phyloP scores from a whole-genome alignment of 2,113 vertebrate species.

The Albula goreensis region DNA sequence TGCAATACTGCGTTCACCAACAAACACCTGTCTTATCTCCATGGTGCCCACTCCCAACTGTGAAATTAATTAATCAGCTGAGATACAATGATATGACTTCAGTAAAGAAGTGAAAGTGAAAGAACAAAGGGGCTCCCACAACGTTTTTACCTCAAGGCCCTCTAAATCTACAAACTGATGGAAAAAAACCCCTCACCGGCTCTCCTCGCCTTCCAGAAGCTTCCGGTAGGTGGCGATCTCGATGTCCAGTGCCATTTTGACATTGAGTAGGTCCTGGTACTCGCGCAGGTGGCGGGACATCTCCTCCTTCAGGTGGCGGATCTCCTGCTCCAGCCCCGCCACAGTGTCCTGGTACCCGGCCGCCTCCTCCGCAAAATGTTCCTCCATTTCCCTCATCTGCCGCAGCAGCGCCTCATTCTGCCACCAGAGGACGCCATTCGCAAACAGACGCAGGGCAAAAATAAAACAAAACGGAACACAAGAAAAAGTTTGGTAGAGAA shows the following conservation, averaged over 20 bases:
- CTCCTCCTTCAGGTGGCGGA: slow-evolving; percentile 89
- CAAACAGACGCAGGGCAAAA: no score
- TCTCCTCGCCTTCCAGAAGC: slow-evolving; percentile 93
- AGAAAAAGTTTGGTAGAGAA: background rate
- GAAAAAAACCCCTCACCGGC: slow-evolving; percentile 68
- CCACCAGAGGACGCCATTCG: background rate
- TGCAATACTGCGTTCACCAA: background rate
- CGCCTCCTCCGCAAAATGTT: slow-evolving; percentile 82
- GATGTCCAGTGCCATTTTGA: slow-evolving; percentile 96
- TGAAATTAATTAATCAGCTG: no score
- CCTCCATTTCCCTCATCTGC: slow-evolving; percentile 90
- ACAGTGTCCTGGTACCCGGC: slow-evolving; percentile 81
- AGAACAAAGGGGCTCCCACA: no score
- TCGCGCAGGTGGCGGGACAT: slow-evolving; percentile 90
- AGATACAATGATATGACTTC: no score
- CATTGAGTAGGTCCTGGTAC: slow-evolving; percentile 94
- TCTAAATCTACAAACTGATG: no score
- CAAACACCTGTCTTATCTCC: background rate
- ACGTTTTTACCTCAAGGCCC: no score
- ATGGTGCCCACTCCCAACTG: background rate
- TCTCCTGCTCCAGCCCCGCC: slow-evolving; percentile 82
- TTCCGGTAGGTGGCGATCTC: slow-evolving; percentile 95
- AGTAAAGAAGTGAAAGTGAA: no score
- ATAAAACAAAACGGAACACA: background rate
- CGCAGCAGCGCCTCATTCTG: slow-evolving; percentile 90